Base-by-base conservation (phyloP, 2,113 vertebrate species). In the Taxidea taxus region DNA sequence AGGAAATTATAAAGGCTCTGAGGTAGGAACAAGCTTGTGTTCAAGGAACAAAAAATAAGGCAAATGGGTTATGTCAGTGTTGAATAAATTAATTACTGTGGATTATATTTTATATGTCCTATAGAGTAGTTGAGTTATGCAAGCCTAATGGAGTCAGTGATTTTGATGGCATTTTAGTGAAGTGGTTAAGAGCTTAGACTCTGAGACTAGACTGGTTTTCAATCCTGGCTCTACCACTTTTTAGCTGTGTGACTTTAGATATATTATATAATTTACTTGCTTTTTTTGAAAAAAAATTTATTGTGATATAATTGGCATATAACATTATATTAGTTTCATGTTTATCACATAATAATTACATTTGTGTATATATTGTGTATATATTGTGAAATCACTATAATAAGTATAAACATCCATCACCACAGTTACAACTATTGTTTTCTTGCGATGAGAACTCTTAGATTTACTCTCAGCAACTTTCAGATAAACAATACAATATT, bases 181-280 rank as follows among this genome's bases (percentile, higher is more conserved):
- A 83, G 20, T 90, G 16, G 10, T 34, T 80, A 68, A 68, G 68
- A 89, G 31, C 51, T 78, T 88, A 27, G 54, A 51, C 31, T 90
- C 37, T 70, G 62, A 85, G 56, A 15, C 42, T 85, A 56, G 68
- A 90, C 54, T 91, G 78, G 78, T 80, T 95, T 97, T 94, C 88
- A 95, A 64, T 84, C 34, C 60, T 70, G 66, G 47, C 10, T 96
- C 49, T 96, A 74, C 72, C 29, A 58, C 78, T 92, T 97, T 81
- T 70, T 75, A 83, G 66, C 75, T 89, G 37, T 91, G 51, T 97
- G 85, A 93, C 37, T 29, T 90, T 95, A 68, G 49, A 14, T 78
- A 18, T 18, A 58, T 90, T 96, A 86, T 3, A 27, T 91, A 94
- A 94, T 39, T 93, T 91, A 14, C 60, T 4, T 80, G 18, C 23